Percentiles rank a stretch among this genome's conserved stretches.
Evolutionary conservation across 1,140 invertebrate genomes (phyloP).

Genomic region (Phocides pigmalion): DNA sequence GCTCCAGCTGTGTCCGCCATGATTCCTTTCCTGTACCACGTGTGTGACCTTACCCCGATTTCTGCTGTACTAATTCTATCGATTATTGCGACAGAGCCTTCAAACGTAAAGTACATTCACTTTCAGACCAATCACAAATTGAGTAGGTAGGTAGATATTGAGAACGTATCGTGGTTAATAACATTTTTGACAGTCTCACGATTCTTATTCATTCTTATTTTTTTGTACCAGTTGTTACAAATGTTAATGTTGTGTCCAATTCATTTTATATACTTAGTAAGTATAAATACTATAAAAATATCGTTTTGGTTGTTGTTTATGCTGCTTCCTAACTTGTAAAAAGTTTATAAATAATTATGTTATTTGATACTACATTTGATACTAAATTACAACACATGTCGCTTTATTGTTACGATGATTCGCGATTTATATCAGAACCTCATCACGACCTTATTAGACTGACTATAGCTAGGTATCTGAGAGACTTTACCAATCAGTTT

Average conservation of each 20-base stretch:
- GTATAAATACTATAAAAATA: too few relatives aligned
- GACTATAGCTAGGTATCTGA: neutral
- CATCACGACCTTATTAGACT: too few relatives aligned
- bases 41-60: slow-evolving; percentile 41
- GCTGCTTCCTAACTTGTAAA: too few relatives aligned
- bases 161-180: slow-evolving; percentile 1
- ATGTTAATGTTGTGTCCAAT: neutral
- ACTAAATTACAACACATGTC: too few relatives aligned
- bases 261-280: neutral
- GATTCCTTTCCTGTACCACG: slow-evolving; percentile 26
- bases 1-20: slow-evolving; percentile 10
- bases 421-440: too few relatives aligned
- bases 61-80: slow-evolving; percentile 35
- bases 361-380: too few relatives aligned
- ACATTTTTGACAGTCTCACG: neutral
- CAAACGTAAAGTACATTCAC: slow-evolving; percentile 41
- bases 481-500: slow-evolving; percentile 3
- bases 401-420: too few relatives aligned
- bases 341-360: too few relatives aligned
- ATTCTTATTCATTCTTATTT: slow-evolving; percentile 1
- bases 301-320: too few relatives aligned
- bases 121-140: slow-evolving; percentile 35
- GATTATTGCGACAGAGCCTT: slow-evolving; percentile 41
- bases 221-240: neutral
- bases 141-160: slow-evolving; percentile 9